Base-by-base conservation (phyloP, 2,888 invertebrate genomes). In the Hermaeophaga mercurialis region DNA sequence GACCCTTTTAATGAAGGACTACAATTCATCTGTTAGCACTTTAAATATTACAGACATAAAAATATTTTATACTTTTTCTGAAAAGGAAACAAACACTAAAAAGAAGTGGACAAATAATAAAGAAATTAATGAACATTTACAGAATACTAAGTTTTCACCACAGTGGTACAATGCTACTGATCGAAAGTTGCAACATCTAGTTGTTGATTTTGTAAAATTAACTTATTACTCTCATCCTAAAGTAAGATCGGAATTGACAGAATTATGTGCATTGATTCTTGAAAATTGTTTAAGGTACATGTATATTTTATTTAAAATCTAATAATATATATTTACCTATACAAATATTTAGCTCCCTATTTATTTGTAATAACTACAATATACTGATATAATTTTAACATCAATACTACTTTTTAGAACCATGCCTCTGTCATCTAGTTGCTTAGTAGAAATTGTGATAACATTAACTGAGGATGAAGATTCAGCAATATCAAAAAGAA, bases 391-490 rank as follows among this genome's bases (percentile, higher is more conserved):
- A n/a, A n/a, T n/a, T n/a, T n/a, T n/a, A n/a, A n/a, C n/a, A n/a
- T n/a, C n/a, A n/a, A n/a, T n/a, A n/a, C n/a, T n/a, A n/a, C n/a
- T n/a, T 73, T 77, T 59, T 54, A 86, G 87, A 56, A 85, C 87
- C 58, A 82, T 90, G 78, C 80, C 81, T 14, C 76, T 80, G 0
- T 86, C 85, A 45, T 78, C 85, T 41, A 77, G 83, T n/a, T 75
- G 82, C 59, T 78, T 87, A 5, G 74, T 90, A 2, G 89, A 90
- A 73, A 82, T 86, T 24, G 74, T 90, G 5, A 83, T 91, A 59
- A 80, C 85, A 0, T 75, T 91, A 19, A 83, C 86, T 0, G 85
- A 87, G 71, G 90, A 91, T 75, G 83, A 83, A 6, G 78, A 80
- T 58, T 66, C 73, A 0, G 78, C 81, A 58, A 83, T 90, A 9